These are phyloP conservation scores for Leptopterna dolabrata DNA, from an alignment of 2,888 invertebrate species.

Conservation along the genomic window DNA sequence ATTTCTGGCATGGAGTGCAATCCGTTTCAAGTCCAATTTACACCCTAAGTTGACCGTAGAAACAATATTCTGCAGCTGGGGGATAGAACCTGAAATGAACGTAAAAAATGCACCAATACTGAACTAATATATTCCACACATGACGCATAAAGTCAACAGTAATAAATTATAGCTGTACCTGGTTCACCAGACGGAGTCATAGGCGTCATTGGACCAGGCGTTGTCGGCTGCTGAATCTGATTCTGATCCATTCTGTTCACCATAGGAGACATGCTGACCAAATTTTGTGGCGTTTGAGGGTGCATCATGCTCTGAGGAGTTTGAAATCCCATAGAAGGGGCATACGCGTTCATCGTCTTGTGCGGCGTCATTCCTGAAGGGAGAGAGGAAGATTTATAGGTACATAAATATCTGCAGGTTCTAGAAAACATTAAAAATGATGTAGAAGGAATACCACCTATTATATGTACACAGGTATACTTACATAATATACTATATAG, in stretches of 20 bases:
- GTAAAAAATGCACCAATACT: too few species aligned
- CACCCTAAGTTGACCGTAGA: constrained; percentile 97
- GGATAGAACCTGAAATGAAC: constrained; percentile 78
- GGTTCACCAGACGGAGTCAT: constrained; percentile 78
- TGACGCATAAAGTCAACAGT: too few species aligned
- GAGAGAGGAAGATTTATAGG: too few species aligned
- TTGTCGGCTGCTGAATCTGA: constrained; percentile 75
- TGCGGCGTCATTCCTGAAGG: constrained; percentile 54
- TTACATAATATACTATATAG: too few species aligned
- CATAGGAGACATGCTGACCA: constrained; percentile 80
- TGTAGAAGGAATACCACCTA: too few species aligned
- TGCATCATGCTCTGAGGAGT: constrained; percentile 89
- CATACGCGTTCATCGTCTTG: constrained; percentile 75
- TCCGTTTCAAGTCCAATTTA: constrained; percentile 94
- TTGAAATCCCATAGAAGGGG: constrained; percentile 73
- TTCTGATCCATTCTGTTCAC: constrained; percentile 68
- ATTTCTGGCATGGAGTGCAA: constrained; percentile 96
- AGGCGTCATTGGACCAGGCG: constrained; percentile 84
- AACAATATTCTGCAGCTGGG: constrained; percentile 96
- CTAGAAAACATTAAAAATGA: too few species aligned
- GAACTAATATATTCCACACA: too few species aligned
- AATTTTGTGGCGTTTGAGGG: constrained; percentile 91
- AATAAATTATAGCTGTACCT: neutral
- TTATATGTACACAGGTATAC: too few species aligned
- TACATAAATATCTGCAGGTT: too few species aligned